Evolutionary conservation across 1,140 invertebrate species (phyloP), one percentile per base, ranked within the genome.

Genomic region (Drosophila persimilis): DNA sequence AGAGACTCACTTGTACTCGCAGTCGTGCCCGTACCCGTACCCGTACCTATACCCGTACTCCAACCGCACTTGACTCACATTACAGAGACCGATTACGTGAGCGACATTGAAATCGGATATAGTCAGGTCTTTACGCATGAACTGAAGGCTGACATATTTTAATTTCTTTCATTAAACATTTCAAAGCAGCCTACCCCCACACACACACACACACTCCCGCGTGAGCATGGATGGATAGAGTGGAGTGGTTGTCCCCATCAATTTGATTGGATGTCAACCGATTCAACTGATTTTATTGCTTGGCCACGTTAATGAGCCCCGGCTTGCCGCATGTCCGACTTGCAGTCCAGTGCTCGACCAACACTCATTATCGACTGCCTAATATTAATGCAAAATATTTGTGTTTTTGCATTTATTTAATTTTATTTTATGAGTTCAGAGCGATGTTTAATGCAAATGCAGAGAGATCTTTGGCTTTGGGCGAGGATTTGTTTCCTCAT

Each of bases 31-130:
- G 20, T 20, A 20, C 24, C 24, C 24, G 24, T 24, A 5, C 24
- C 24, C 20, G 20, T 20, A 20, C 20, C 24, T 20, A 20, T 31
- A 31, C 2, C 31, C 8, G 31, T 39, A 39, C 11, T 39, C 35
- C 60, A 64, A 73, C 76, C 80, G 61, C 61, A 57, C 45, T 46
- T 62, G 47, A 70, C 22, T 54, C 41, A 47, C 57, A 61, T 64
- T 65, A 62, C 69, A 54, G 43, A 50, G 53, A 57, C 44, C 71
- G 59, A 73, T 61, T 85, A 84, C 80, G 80, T 85, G 80, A 80
- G 71, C 63, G 80, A 80, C 80, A 84, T 85, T 84, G 73, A 85
- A 80, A 73, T 69, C 17, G 64, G 46, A 76, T 80, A 62, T 64
- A 61, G 48, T 52, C 52, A 48, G 60, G 52, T 44, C 59, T 73